Evolutionary conservation across 2,113 vertebrate species (phyloP).

Genomic region (Heterotilapia buettikoferi): DNA sequence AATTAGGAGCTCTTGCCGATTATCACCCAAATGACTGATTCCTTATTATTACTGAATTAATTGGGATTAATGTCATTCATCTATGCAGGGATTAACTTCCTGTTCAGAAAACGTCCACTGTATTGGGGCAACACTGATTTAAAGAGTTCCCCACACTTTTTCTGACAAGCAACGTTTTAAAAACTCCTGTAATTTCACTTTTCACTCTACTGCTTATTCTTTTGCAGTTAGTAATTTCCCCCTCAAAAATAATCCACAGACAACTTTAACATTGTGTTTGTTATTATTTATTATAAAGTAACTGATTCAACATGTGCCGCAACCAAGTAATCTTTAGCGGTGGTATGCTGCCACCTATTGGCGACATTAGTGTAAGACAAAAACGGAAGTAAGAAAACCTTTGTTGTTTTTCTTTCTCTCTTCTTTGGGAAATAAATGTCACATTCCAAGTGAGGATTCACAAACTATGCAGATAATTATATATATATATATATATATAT

Average conservation of each 20-base stretch:
- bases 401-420: neutral
- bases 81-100: neutral
- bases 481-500: no score
- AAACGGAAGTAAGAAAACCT: neutral
- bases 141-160: neutral
- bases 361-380: neutral
- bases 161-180: neutral
- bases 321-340: neutral
- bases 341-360: conserved; percentile 1
- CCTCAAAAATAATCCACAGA: neutral
- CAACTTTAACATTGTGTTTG: neutral
- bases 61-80: neutral
- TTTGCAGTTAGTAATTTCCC: neutral
- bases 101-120: neutral
- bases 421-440: neutral
- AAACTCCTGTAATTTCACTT: neutral
- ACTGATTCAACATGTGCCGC: neutral
- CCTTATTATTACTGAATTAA: neutral
- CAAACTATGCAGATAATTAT: neutral
- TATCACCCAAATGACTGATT: neutral
- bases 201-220: neutral
- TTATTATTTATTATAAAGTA: neutral
- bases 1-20: neutral
- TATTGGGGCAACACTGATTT: neutral
- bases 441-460: neutral